Evolutionary conservation across 2,888 invertebrate species (phyloP).

Genomic region (Phengaris alcon): DNA sequence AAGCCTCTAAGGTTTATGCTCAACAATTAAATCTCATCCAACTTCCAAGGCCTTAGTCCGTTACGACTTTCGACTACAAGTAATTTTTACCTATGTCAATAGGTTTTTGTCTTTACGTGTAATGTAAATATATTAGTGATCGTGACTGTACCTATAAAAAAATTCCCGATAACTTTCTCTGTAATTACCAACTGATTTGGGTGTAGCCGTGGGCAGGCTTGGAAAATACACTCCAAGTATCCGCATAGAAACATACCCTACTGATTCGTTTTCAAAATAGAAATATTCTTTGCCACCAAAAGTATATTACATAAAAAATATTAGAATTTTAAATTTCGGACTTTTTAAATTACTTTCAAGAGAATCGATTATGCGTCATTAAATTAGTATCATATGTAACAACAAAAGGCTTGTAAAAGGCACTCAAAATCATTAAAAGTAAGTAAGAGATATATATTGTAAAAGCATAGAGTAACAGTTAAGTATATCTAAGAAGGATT

Average conservation of each 20-base stretch:
- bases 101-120: too few relatives aligned
- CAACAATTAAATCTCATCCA: background rate
- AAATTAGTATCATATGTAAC: background rate
- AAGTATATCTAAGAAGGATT: background rate
- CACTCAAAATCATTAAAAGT: background rate
- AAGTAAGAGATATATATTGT: background rate
- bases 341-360: background rate
- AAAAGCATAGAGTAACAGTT: slow-evolving; percentile 2
- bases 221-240: background rate
- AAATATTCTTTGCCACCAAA: too few relatives aligned
- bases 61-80: background rate
- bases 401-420: background rate
- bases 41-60: background rate
- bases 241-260: background rate
- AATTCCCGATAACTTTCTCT: background rate
- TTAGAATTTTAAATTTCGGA: background rate
- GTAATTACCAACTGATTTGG: slow-evolving; percentile 1
- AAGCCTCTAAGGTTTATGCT: background rate
- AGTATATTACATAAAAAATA: background rate
- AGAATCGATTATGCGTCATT: background rate
- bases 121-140: background rate
- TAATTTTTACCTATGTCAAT: too few relatives aligned
- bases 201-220: background rate
- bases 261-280: too few relatives aligned
- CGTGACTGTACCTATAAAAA: background rate